Conservation (phyloP, 92 coral and sea anemone species). For the Epizoanthus stellaris region DNA sequence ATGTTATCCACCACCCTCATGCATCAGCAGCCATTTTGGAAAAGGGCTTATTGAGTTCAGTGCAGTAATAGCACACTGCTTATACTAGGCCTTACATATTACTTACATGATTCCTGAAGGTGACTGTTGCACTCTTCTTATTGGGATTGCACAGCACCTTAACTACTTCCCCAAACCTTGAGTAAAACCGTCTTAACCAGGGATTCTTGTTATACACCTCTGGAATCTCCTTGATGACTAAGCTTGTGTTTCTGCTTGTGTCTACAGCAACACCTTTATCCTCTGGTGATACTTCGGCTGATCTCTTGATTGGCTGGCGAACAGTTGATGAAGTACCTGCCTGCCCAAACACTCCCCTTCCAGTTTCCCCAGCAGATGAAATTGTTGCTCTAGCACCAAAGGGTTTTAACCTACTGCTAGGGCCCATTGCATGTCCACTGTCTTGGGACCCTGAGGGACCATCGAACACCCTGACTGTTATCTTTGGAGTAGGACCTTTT, state of each 20-base stretch:
- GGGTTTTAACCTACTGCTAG: background rate
- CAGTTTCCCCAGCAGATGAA: background rate
- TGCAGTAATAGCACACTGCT: too few species aligned
- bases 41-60: background rate
- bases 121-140: constrained; percentile 76
- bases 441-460: background rate
- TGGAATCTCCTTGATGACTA: constrained; percentile 80
- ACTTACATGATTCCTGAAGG: constrained; percentile 90
- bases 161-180: constrained; percentile 84
- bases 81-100: background rate
- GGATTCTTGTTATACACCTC: constrained; percentile 76
- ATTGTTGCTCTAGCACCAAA: background rate
- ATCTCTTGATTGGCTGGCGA: background rate
- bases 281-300: background rate
- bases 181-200: constrained; percentile 77
- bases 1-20: background rate
- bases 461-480: constrained; percentile 7
- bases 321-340: background rate
- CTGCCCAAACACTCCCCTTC: background rate
- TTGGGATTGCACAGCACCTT: constrained; percentile 73
- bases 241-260: constrained; percentile 66
- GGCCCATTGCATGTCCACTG: background rate
- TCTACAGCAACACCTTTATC: constrained; percentile 43
- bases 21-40: background rate
- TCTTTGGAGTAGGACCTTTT: background rate